Conservation (phyloP, 2,888 invertebrate species). For the Bombylius discolor region DNA sequence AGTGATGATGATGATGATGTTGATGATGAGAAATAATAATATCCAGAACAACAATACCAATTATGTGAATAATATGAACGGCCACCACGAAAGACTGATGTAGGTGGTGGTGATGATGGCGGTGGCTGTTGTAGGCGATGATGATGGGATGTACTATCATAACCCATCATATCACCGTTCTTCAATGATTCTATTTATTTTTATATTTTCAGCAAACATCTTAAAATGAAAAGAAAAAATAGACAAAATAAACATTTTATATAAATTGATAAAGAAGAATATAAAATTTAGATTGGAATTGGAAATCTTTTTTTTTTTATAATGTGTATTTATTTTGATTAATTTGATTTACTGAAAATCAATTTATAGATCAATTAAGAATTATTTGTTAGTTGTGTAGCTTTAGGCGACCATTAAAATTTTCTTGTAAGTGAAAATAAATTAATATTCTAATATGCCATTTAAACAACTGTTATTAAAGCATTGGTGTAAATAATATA, state of each 20-base stretch:
- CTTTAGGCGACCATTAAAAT: too few species aligned
- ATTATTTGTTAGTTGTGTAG: too few species aligned
- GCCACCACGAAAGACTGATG: neutral
- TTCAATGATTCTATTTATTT: constrained; percentile 15
- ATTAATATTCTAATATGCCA: too few species aligned
- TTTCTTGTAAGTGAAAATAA: too few species aligned
- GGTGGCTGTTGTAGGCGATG: constrained; percentile 13
- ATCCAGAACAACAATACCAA: constrained; percentile 6
- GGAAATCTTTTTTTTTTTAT: too few species aligned
- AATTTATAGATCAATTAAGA: too few species aligned
- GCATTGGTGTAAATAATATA: too few species aligned
- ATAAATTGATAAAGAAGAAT: too few species aligned
- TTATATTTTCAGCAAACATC: constrained; percentile 20
- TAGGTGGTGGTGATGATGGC: constrained; percentile 4
- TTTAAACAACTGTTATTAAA: too few species aligned
- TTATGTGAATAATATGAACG: constrained; percentile 4
- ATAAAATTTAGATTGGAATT: too few species aligned
- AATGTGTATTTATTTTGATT: too few species aligned
- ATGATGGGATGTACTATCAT: constrained; percentile 17
- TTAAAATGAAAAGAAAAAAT: constrained; percentile 9
- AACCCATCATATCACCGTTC: constrained; percentile 20
- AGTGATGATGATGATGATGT: constrained; percentile 10
- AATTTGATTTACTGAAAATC: too few species aligned
- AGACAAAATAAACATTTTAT: neutral
- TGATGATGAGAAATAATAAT: constrained; percentile 5